phyloP scores from a whole-genome alignment of 2,797 vertebrate species.

The Glyptemys insculpta region DNA sequence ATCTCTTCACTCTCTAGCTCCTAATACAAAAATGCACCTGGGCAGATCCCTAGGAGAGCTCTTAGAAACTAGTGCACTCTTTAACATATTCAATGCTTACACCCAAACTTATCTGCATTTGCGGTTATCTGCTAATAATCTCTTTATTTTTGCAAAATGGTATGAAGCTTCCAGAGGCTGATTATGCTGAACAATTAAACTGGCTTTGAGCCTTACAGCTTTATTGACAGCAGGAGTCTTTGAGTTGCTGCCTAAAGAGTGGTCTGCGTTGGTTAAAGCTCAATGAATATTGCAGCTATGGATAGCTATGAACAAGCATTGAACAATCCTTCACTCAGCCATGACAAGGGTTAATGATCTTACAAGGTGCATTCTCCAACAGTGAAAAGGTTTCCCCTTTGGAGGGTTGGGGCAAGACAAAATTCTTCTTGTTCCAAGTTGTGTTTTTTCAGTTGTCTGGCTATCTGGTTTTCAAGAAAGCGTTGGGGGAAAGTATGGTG shows the following conservation, averaged over 20 bases:
- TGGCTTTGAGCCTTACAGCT: neutral
- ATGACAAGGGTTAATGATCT: conserved; percentile 20
- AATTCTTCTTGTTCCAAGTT: neutral
- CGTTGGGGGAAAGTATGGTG: neutral
- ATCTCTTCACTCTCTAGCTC: too few relatives aligned
- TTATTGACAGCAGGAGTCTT: neutral
- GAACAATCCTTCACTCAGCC: neutral
- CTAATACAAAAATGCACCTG: too few relatives aligned
- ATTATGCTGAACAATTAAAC: neutral
- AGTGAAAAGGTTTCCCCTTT: neutral
- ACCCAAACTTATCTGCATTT: neutral
- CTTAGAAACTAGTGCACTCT: neutral
- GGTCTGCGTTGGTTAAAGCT: neutral
- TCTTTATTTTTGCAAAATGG: neutral
- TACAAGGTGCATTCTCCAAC: neutral
- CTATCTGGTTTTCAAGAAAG: neutral
- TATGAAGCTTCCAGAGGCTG: neutral
- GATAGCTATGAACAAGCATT: neutral
- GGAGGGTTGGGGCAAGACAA: neutral
- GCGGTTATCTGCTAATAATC: neutral
- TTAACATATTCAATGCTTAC: neutral
- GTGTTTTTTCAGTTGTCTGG: neutral
- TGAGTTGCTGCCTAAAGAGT: neutral
- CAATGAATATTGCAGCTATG: neutral
- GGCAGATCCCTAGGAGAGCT: neutral